Conservation (phyloP, 2,797 vertebrate species). For the Apogon talboti region DNA sequence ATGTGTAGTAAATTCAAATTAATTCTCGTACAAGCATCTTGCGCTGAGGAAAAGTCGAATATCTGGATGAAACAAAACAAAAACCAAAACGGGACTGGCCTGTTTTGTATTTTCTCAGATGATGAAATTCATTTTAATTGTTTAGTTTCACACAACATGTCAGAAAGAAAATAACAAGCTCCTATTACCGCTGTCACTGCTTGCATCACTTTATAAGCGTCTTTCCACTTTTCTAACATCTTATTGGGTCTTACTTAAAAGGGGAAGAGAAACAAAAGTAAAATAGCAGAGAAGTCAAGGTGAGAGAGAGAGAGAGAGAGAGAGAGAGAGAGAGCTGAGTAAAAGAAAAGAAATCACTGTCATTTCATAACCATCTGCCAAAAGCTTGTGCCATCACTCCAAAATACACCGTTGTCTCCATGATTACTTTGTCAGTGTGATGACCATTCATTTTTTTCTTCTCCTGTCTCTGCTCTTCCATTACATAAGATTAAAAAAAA, state of each 20-base stretch:
- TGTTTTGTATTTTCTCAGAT: constrained; percentile 2
- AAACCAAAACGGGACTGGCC: neutral
- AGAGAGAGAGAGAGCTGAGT: no score
- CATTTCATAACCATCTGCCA: constrained; percentile 16
- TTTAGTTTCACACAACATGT: neutral
- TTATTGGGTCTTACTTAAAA: no score
- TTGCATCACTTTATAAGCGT: neutral
- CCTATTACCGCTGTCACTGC: neutral
- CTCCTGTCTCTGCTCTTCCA: constrained; percentile 48
- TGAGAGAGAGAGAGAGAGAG: neutral
- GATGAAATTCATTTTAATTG: constrained; percentile 3
- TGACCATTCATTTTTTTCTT: constrained; percentile 43
- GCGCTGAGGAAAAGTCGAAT: neutral
- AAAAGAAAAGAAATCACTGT: neutral
- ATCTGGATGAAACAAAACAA: neutral
- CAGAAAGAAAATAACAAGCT: neutral
- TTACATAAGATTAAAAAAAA: constrained; percentile 57
- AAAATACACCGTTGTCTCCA: constrained; percentile 25
- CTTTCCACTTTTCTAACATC: no score
- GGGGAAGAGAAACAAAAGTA: neutral
- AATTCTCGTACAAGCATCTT: neutral
- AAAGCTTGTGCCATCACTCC: neutral
- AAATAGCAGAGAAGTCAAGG: constrained; percentile 5
- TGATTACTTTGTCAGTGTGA: constrained; percentile 43
- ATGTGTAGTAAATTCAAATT: no score